These are phyloP conservation scores for Hylaeus anthracinus DNA, from an alignment of 1,140 invertebrate genomes.

Conservation along the genomic window DNA sequence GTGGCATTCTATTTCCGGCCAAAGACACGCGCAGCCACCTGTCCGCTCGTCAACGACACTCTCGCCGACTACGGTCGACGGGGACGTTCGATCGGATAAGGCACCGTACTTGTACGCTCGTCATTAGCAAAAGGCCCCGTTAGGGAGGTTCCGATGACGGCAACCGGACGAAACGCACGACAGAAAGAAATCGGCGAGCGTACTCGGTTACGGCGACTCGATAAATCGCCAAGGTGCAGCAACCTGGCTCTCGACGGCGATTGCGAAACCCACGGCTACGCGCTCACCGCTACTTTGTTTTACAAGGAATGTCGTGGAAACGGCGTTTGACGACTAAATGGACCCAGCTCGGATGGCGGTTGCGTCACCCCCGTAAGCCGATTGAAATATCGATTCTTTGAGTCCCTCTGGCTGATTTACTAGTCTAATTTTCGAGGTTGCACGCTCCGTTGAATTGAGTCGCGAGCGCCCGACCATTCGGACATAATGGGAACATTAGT, in stretches of 20 bases:
- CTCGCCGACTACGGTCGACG: background rate
- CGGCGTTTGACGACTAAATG: slow-evolving; percentile 34
- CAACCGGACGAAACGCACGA: slow-evolving; percentile 16
- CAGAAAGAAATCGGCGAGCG: background rate
- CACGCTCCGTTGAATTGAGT: background rate
- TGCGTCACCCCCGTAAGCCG: background rate
- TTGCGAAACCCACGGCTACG: slow-evolving; percentile 24
- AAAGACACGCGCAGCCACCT: slow-evolving; percentile 12
- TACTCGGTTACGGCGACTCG: background rate
- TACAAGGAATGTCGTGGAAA: slow-evolving; percentile 39
- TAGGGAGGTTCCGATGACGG: background rate
- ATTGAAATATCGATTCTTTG: slow-evolving; percentile 27
- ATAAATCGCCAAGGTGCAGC: slow-evolving; percentile 38
- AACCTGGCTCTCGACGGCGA: slow-evolving; percentile 2
- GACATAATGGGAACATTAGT: slow-evolving; percentile 16
- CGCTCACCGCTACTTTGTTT: slow-evolving; percentile 18
- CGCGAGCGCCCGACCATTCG: background rate
- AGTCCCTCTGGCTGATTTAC: background rate
- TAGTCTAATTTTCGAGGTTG: slow-evolving; percentile 18
- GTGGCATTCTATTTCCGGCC: slow-evolving; percentile 6
- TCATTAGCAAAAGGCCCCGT: slow-evolving; percentile 26
- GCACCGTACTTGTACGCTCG: background rate
- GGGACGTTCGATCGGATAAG: slow-evolving; percentile 25
- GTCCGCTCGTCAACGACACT: slow-evolving; percentile 27
- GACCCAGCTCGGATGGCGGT: background rate